Evolutionary conservation across 2,113 vertebrate genomes (phyloP).

Genomic region (Tapirus terrestris): DNA sequence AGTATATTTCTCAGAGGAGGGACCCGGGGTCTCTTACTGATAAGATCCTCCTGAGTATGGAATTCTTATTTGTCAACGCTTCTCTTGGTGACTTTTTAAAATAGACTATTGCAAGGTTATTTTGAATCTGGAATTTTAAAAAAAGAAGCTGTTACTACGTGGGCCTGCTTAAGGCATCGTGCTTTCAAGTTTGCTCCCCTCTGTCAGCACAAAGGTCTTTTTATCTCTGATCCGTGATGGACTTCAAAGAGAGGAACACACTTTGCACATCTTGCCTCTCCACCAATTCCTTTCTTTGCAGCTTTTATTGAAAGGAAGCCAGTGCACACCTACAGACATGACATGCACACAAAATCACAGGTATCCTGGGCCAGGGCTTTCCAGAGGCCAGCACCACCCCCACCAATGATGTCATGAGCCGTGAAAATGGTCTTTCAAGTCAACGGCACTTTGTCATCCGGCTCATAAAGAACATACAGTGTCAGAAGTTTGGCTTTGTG

Average conservation of each 20-base stretch:
- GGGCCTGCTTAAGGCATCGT: neutral
- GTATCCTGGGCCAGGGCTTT: neutral
- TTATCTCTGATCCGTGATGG: slow-evolving; percentile 23
- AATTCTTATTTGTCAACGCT: slow-evolving; percentile 52
- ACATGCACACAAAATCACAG: slow-evolving; percentile 58
- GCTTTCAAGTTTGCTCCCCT: neutral
- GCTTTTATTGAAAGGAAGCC: slow-evolving; percentile 39
- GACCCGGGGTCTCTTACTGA: neutral
- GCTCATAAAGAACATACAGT: slow-evolving; percentile 39
- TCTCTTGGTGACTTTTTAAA: slow-evolving; percentile 37
- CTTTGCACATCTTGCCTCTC: neutral
- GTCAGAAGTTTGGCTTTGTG: slow-evolving; percentile 58
- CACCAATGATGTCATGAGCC: neutral
- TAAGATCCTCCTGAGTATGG: neutral
- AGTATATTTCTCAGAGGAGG: slow-evolving; percentile 39
- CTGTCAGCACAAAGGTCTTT: neutral
- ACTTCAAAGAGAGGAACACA: slow-evolving; percentile 50
- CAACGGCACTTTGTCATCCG: slow-evolving; percentile 16
- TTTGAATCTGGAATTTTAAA: neutral
- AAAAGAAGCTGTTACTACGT: neutral
- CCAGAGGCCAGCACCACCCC: slow-evolving; percentile 7
- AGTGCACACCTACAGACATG: neutral
- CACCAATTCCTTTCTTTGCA: slow-evolving; percentile 9
- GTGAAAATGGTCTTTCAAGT: slow-evolving; percentile 65
- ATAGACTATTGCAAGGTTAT: neutral